Percentiles rank a stretch among this genome's conserved stretches.
These are phyloP conservation scores for Fistularia tabacaria DNA, from an alignment of 2,797 vertebrate species.

Conservation along the genomic window DNA sequence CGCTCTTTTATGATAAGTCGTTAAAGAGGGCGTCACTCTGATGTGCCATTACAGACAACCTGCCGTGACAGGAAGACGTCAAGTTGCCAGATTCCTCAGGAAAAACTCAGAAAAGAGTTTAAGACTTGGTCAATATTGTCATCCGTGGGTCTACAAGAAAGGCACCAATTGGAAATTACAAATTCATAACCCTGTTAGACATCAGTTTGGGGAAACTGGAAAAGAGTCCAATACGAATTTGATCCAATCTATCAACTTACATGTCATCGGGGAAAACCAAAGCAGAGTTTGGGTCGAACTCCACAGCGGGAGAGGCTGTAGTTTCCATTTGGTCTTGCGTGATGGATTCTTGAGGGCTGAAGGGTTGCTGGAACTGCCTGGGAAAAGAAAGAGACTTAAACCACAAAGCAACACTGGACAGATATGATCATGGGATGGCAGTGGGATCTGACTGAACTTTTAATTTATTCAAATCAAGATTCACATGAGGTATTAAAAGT, in stretches of 20 bases:
- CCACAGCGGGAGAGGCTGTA: not conserved
- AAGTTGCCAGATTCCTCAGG: conserved; percentile 5
- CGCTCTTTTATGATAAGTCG: too few species aligned
- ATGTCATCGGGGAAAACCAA: conserved; percentile 11
- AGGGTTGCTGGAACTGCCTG: conserved; percentile 38
- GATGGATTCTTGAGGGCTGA: conserved; percentile 16
- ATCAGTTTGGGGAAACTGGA: not conserved
- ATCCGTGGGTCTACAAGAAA: conserved; percentile 26
- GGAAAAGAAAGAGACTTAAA: conserved; percentile 1
- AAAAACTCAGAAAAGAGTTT: conserved; percentile 11
- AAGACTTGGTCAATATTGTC: conserved; percentile 40
- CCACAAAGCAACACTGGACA: too few species aligned
- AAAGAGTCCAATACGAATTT: not conserved
- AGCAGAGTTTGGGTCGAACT: conserved; percentile 3
- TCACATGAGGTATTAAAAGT: too few species aligned
- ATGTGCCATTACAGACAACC: too few species aligned
- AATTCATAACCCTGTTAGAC: not conserved
- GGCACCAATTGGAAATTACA: not conserved
- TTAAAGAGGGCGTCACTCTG: too few species aligned
- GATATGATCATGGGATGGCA: too few species aligned
- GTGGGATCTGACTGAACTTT: too few species aligned
- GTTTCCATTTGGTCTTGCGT: conserved; percentile 23
- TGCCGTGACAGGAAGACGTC: not conserved
- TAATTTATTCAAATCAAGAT: too few species aligned
- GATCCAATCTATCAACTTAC: conserved; percentile 31